Base-by-base conservation (phyloP, 64 coral and sea anemone genomes). In the Montipora efflorescens region DNA sequence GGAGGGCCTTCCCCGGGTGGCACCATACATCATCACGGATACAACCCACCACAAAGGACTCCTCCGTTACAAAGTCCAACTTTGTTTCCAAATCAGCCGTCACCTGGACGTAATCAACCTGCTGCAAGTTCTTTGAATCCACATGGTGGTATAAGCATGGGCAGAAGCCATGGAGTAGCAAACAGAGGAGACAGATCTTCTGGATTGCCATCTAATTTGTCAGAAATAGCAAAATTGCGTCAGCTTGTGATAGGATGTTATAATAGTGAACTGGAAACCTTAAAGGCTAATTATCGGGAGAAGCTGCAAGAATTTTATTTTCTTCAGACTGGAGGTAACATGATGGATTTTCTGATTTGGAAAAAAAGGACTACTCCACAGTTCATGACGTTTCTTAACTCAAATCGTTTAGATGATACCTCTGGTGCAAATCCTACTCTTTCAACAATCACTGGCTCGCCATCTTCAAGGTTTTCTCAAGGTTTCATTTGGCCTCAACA, bases 301-400 rank as follows among this genome's bases (percentile, higher is more conserved):
- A 98, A 96, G 67, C 80, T 98, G 12, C 97, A 98, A 72, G 97
- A 98, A 58, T 59, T 98, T n/a, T 98, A 73, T 89, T 98, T 98
- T 92, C 97, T 98, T 77, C 97, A 98, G 83, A 91, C 53, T 94
- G 97, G 97, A 58, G 94, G 94, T 21, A 96, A 96, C 46, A 76
- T 98, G 51, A 93, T 98, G 88, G 97, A 98, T 86, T 95, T 94
- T 88, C 90, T 93, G 1, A 62, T 89, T 1, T 98, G 94, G 94
- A 96, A 94, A 83, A 88, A 95, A 69, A 94, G 85, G 67, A 94
- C 97, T 89, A 96, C 19, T 52, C 91, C 88, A 7, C 94, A 94
- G n/a, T 78, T 93, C 28, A 62, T 82, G 69, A 76, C 68, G 18
- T 96, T 91, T 72, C 71, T 94, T 4, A 96, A 93, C 90, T 21